A percentile compares a stretch with the other conserved stretches of the same genome.
Evolutionary conservation across 2,113 vertebrate genomes (phyloP).

Genomic region (Capreolus pygargus): DNA sequence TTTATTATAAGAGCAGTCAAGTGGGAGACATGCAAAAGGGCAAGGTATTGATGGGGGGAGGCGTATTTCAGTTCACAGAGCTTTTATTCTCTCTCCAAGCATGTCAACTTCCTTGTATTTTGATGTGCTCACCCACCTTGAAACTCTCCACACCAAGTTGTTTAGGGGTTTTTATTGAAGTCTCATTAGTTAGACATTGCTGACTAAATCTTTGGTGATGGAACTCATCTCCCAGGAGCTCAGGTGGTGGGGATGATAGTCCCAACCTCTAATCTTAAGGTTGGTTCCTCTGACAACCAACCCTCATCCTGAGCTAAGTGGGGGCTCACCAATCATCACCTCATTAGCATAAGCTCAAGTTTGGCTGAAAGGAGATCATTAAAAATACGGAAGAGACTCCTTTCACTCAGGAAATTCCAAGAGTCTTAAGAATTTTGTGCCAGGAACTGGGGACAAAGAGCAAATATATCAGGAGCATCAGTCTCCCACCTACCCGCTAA

Average conservation of each 20-base stretch:
- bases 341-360: not conserved
- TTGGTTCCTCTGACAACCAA: not conserved
- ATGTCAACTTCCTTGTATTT: not conserved
- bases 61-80: not conserved
- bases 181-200: not conserved
- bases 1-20: not conserved
- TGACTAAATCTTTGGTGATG: not conserved
- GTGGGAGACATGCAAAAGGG: not conserved
- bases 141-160: not conserved
- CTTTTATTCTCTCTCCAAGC: not conserved
- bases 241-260: not conserved
- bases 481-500: not conserved
- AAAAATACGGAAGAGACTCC: not conserved
- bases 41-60: not conserved
- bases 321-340: not conserved
- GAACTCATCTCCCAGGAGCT: not conserved
- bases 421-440: not conserved
- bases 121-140: not conserved
- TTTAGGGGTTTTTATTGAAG: not conserved
- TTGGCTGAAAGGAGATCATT: not conserved
- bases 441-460: not conserved
- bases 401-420: not conserved
- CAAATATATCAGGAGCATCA: not conserved
- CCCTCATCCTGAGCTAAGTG: not conserved
- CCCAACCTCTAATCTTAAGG: not conserved